A percentile compares a stretch with the other conserved stretches of the same genome.
These are phyloP conservation scores for Napeogenes sylphis DNA, from an alignment of 2,888 invertebrate genomes.

Conservation along the genomic window DNA sequence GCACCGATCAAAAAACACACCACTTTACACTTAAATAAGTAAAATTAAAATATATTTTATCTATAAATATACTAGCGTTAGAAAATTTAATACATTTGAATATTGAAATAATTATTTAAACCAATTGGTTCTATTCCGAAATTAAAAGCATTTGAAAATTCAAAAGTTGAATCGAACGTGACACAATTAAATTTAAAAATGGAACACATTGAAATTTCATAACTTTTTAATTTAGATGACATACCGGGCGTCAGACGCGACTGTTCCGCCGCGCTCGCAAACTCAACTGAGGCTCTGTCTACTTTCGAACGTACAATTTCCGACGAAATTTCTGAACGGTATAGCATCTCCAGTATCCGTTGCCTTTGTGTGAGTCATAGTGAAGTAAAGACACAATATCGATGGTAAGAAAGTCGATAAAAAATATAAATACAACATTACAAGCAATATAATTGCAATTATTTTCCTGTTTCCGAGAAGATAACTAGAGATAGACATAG, in stretches of 20 bases:
- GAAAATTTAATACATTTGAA: conserved; percentile 9
- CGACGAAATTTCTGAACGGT: conserved; percentile 52
- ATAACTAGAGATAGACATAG: background rate
- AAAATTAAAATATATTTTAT: conserved; percentile 10
- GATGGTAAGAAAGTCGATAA: conserved; percentile 21
- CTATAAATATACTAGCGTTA: conserved; percentile 6
- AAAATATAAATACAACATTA: background rate
- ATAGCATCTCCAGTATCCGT: conserved; percentile 32
- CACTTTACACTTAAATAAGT: conserved; percentile 29
- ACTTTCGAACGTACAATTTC: conserved; percentile 56
- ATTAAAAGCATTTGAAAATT: background rate
- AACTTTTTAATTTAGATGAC: conserved; percentile 35
- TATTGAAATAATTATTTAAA: conserved; percentile 1
- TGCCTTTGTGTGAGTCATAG: conserved; percentile 29
- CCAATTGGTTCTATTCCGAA: background rate
- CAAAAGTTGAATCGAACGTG: background rate
- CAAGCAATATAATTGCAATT: background rate
- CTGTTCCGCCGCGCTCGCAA: conserved; percentile 48
- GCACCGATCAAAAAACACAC: conserved; percentile 24
- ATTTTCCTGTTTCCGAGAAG: background rate
- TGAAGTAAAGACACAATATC: conserved; percentile 24
- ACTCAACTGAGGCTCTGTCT: conserved; percentile 50
- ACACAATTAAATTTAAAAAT: conserved; percentile 18
- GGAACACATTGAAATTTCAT: conserved; percentile 29
- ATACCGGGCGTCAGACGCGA: conserved; percentile 57